Evolutionary conservation across 2,888 invertebrate species (phyloP).

Genomic region (Phyllotreta cruciferae): DNA sequence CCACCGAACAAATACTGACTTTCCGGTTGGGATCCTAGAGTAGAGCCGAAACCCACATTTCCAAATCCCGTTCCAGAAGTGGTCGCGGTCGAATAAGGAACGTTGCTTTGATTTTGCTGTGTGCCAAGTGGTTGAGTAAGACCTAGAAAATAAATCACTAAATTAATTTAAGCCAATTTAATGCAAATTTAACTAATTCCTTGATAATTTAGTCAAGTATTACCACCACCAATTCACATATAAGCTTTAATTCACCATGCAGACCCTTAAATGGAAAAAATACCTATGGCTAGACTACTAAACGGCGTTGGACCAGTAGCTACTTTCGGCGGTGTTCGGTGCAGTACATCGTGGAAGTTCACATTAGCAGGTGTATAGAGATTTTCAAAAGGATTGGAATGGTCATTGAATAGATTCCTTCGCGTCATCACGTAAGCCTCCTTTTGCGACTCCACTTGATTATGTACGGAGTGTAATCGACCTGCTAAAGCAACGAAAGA

Average conservation of each 20-base stretch:
- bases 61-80: slow-evolving; percentile 33
- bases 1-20: slow-evolving; percentile 53
- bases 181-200: slow-evolving; percentile 1
- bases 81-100: slow-evolving; percentile 29
- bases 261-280: slow-evolving; percentile 15
- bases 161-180: slow-evolving; percentile 52
- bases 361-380: slow-evolving; percentile 42
- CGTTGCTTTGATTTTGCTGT: slow-evolving; percentile 24
- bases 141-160: slow-evolving; percentile 33
- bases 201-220: neutral
- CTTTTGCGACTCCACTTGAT: slow-evolving; percentile 80
- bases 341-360: slow-evolving; percentile 47
- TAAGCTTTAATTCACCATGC: neutral
- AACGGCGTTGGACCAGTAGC: slow-evolving; percentile 72
- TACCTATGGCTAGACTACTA: slow-evolving; percentile 51
- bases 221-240: slow-evolving; percentile 39
- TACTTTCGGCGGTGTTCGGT: slow-evolving; percentile 59
- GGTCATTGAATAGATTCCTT: slow-evolving; percentile 79
- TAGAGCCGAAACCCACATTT: slow-evolving; percentile 31
- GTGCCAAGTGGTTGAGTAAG: slow-evolving; percentile 19
- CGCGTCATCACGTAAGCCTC: slow-evolving; percentile 84
- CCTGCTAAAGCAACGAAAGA: slow-evolving; percentile 89
- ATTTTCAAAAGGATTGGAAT: slow-evolving; percentile 76
- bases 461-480: slow-evolving; percentile 81
- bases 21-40: slow-evolving; percentile 48